Base-by-base conservation (phyloP, 2,113 vertebrate genomes). In the mouse (Mus musculus) region DNA sequence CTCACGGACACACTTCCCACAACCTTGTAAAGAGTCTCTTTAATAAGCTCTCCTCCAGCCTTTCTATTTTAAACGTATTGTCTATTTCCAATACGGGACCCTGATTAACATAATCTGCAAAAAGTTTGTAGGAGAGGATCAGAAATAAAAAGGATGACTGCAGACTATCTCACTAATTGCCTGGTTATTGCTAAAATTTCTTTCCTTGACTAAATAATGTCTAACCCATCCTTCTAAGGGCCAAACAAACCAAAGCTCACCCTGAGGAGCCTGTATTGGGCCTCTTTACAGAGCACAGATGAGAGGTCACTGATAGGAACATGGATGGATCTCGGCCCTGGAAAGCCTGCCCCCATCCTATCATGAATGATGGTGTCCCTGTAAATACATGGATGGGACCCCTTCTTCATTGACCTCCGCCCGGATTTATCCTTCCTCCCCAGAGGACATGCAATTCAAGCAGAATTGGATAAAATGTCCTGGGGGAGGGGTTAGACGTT, bases 51-150 rank as follows among this genome's bases (percentile, higher is more conserved):
- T 88, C 30, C 20, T 90, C 42, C 10, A 36, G 14, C 82, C 46
- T 92, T 88, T 49, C 42, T 88, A 84, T 75, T 26, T 86, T 95
- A 52, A 92, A 59, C 17, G 17, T 89, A 20, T 67, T 61, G 39
- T 76, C 49, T 95, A 2, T 63, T 84, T 84, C 36, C 49, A 84
- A 16, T 33, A 56, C 36, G 10, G 46, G 42, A 85, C 3, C 7
- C 54, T 88, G 19, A 76, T 72, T 81, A 90, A 89, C 3, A 46
- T 13, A 93, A 63, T 52, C 24, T 63, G 13, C 54, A 88, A 84
- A 85, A 52, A 30, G 61, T 88, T 75, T 49, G 87, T 36, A 78
- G 39, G 67, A 14, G 7, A 19, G 24, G 26, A 65, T 13, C n/a
- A 46, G 54, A 42, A 87, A 73, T 7, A 67, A 24, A 89, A 59